Evolutionary conservation across 1,140 invertebrate genomes (phyloP).

Genomic region (Ptiloglossa arizonensis): DNA sequence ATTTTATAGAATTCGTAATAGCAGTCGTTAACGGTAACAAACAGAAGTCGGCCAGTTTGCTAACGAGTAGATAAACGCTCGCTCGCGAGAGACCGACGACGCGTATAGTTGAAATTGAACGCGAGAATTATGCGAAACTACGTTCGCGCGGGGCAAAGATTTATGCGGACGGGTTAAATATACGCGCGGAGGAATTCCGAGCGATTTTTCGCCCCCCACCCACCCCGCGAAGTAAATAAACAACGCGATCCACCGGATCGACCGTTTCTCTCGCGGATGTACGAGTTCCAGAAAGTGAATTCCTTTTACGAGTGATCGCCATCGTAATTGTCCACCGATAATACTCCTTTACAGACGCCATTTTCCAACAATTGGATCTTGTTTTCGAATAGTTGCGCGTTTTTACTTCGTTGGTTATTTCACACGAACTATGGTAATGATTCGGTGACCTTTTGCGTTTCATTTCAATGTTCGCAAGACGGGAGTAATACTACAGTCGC

Average conservation of each 20-base stretch:
- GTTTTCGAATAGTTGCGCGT: no score
- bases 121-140: slow-evolving; percentile 26
- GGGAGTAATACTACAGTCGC: no score
- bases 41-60: neutral
- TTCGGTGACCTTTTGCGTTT: no score
- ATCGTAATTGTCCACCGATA: no score
- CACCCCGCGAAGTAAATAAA: slow-evolving; percentile 22
- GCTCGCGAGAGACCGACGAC: neutral
- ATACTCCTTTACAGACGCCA: no score
- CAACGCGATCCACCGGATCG: neutral
- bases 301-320: no score
- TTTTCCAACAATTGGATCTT: no score
- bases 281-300: no score
- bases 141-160: neutral
- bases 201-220: slow-evolving; percentile 13
- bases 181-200: slow-evolving; percentile 25
- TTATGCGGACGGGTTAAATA: slow-evolving; percentile 29
- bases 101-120: slow-evolving; percentile 8
- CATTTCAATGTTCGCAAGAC: no score
- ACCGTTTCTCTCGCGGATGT: no score
- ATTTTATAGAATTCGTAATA: slow-evolving; percentile 52
- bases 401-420: no score
- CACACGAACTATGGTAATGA: no score
- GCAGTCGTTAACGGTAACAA: slow-evolving; percentile 36
- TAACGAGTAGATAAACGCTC: slow-evolving; percentile 40